Percentiles rank a stretch among this genome's conserved stretches.
phyloP scores from a whole-genome alignment of 2,888 invertebrate genomes.

The Acleris laterana region DNA sequence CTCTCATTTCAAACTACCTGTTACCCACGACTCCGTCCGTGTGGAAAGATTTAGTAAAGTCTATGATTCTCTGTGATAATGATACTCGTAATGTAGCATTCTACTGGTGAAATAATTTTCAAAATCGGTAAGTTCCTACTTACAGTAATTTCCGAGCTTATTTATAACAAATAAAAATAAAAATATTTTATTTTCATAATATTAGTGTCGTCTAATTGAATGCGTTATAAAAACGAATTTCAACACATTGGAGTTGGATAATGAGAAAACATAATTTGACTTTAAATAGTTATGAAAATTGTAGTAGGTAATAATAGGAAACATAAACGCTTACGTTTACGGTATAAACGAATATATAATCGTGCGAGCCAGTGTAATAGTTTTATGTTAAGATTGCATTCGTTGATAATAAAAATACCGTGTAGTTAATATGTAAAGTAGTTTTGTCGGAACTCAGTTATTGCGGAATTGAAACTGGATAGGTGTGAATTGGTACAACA shows the following conservation, averaged over 20 bases:
- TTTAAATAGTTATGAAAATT: neutral
- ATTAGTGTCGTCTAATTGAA: neutral
- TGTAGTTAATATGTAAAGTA: neutral
- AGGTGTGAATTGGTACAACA: conserved; percentile 14
- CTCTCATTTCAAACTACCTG: neutral
- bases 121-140: too few relatives aligned
- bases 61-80: too few relatives aligned
- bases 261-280: conserved; percentile 7
- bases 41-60: too few relatives aligned
- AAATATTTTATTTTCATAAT: too few relatives aligned
- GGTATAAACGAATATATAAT: neutral
- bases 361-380: conserved; percentile 17
- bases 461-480: conserved; percentile 1
- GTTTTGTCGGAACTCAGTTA: neutral
- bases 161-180: too few relatives aligned
- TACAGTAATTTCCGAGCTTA: too few relatives aligned
- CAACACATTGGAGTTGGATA: neutral
- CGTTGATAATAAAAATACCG: neutral
- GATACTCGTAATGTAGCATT: too few relatives aligned
- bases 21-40: too few relatives aligned
- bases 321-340: neutral
- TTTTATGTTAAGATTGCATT: conserved; percentile 5
- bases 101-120: too few relatives aligned
- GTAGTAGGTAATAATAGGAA: conserved; percentile 1
- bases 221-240: neutral